Evolutionary conservation across 2,113 vertebrate genomes (phyloP).

Genomic region (Pollachius pollachius): DNA sequence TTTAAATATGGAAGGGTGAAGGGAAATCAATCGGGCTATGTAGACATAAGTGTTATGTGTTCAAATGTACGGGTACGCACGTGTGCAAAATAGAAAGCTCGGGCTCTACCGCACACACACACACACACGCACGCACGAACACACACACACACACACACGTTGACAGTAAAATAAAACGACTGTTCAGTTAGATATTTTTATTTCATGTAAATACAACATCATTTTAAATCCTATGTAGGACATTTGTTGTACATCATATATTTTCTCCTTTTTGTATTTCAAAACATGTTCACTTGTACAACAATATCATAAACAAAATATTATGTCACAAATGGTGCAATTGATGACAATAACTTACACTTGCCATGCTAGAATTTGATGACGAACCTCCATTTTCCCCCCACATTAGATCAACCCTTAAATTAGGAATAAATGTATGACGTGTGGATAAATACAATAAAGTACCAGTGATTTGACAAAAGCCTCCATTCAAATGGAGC

Average conservation of each 20-base stretch:
- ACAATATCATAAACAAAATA: conserved; percentile 81
- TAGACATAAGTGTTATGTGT: too few relatives aligned
- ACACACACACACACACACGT: too few relatives aligned
- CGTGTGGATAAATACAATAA: conserved; percentile 72
- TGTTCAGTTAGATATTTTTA: conserved; percentile 76
- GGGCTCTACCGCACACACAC: too few relatives aligned
- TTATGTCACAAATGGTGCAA: conserved; percentile 80
- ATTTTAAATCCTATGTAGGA: conserved; percentile 73
- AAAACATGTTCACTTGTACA: conserved; percentile 82
- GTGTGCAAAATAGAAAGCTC: too few relatives aligned
- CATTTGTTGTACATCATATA: conserved; percentile 75
- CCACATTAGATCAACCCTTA: conserved; percentile 60
- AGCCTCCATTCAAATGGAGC: conserved; percentile 53
- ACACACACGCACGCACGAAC: too few relatives aligned
- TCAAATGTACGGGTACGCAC: too few relatives aligned
- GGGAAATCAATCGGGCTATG: too few relatives aligned
- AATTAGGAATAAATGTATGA: conserved; percentile 58
- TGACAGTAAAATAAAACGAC: not conserved
- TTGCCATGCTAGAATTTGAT: conserved; percentile 76
- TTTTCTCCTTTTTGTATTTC: conserved; percentile 66
- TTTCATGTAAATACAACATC: conserved; percentile 83
- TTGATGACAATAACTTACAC: conserved; percentile 81
- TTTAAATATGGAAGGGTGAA: too few relatives aligned
- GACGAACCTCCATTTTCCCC: conserved; percentile 60
- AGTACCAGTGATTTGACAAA: conserved; percentile 63